A percentile compares a stretch with the other conserved stretches of the same genome.
Conservation (phyloP, 2,888 invertebrate genomes). For the Caprella mutica region DNA sequence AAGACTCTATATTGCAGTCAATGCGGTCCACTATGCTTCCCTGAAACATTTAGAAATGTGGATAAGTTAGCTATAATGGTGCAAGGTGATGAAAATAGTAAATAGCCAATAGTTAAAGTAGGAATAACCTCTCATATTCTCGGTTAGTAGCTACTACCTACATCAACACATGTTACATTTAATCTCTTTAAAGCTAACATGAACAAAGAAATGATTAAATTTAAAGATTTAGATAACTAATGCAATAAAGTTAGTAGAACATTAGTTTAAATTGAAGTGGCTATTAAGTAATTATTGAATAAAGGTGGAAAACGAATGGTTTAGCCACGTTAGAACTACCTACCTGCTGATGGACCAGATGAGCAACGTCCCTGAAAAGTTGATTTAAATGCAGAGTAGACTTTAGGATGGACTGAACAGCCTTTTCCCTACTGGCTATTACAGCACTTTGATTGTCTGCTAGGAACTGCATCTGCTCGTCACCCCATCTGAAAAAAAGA, state of each 20-base stretch:
- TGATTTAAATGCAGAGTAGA: conserved; percentile 89
- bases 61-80: background rate
- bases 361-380: conserved; percentile 66
- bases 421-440: conserved; percentile 58
- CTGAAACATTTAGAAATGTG: conserved; percentile 37
- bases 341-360: conserved; percentile 50
- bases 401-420: conserved; percentile 80
- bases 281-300: background rate
- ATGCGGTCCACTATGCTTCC: conserved; percentile 93
- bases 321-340: background rate
- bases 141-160: too few species aligned
- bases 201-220: background rate
- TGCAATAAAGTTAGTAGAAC: background rate
- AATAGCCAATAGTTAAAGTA: too few species aligned
- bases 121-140: too few species aligned
- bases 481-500: conserved; percentile 18
- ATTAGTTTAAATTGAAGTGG: background rate
- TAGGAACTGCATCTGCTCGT: conserved; percentile 26
- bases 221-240: background rate
- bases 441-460: conserved; percentile 36
- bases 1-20: conserved; percentile 93
- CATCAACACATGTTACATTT: too few species aligned
- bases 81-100: too few species aligned
- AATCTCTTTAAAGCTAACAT: too few species aligned
- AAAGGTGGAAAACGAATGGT: background rate